Conservation (phyloP, 1,140 invertebrate genomes). For the Heliothis subflexa region DNA sequence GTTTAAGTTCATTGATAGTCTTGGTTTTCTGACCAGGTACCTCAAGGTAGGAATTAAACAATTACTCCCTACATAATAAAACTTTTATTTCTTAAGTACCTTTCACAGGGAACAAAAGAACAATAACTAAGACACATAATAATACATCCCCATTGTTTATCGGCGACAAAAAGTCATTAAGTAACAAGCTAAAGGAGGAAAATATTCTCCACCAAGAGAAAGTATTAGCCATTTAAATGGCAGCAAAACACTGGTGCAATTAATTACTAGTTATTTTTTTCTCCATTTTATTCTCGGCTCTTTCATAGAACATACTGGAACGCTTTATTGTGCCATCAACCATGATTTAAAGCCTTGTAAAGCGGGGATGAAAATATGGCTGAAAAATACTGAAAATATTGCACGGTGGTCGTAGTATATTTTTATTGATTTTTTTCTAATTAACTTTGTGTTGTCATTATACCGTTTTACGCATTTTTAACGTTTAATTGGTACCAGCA, state of each 20-base stretch:
- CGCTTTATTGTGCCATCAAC: slow-evolving; percentile 35
- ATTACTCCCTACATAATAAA: neutral
- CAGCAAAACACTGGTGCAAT: slow-evolving; percentile 24
- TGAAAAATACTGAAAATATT: slow-evolving; percentile 16
- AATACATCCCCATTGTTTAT: slow-evolving; percentile 13
- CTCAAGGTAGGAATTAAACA: too few relatives aligned
- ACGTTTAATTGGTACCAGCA: too few relatives aligned
- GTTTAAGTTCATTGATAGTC: too few relatives aligned
- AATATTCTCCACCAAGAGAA: slow-evolving; percentile 17
- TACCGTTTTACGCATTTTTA: too few relatives aligned
- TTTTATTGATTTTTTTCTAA: neutral
- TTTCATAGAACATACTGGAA: slow-evolving; percentile 30
- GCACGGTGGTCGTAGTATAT: neutral
- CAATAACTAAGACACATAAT: neutral
- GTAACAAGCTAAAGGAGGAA: neutral
- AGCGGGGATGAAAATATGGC: slow-evolving; percentile 22
- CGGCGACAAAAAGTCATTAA: slow-evolving; percentile 12
- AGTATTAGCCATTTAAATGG: slow-evolving; percentile 31
- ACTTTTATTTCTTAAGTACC: neutral
- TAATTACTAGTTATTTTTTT: slow-evolving; percentile 32
- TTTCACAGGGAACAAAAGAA: neutral
- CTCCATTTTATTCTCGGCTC: neutral
- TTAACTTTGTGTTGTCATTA: too few relatives aligned
- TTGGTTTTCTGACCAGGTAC: too few relatives aligned
- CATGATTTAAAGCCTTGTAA: slow-evolving; percentile 16